Conservation (phyloP, 2,888 invertebrate species). For the Sceliomorpha sp. region DNA sequence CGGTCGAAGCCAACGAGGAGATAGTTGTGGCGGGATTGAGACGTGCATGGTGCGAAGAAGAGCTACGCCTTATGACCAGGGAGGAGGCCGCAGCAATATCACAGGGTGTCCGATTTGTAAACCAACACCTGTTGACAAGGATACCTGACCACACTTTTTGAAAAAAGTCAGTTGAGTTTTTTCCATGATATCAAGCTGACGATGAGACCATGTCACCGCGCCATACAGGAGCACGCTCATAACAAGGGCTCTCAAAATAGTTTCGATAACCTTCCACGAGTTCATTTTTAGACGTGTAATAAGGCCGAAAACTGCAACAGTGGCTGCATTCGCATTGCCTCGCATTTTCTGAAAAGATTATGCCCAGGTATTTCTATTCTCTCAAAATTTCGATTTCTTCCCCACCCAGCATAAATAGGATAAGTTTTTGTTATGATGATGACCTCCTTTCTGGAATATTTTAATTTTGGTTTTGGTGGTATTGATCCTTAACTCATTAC, state of each 20-base stretch:
- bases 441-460: slow-evolving; percentile 15
- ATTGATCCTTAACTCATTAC: slow-evolving; percentile 10
- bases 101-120: neutral
- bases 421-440: slow-evolving; percentile 3
- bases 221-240: too few species aligned
- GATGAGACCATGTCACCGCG: too few species aligned
- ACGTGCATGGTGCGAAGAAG: neutral
- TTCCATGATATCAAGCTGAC: too few species aligned
- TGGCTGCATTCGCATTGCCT: slow-evolving; percentile 1
- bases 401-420: slow-evolving; percentile 3
- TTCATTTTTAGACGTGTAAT: neutral
- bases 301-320: too few species aligned
- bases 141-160: neutral
- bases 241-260: too few species aligned
- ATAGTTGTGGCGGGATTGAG: neutral
- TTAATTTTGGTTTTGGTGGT: slow-evolving; percentile 12
- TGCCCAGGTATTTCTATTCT: slow-evolving; percentile 13
- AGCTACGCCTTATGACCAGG: neutral
- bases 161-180: too few species aligned
- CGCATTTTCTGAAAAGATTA: slow-evolving; percentile 13
- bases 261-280: too few species aligned
- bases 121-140: neutral
- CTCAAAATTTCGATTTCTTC: slow-evolving; percentile 5
- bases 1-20: neutral
- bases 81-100: neutral